Base-by-base conservation (phyloP, 2,797 vertebrate species). In the Denticeps clupeoides region DNA sequence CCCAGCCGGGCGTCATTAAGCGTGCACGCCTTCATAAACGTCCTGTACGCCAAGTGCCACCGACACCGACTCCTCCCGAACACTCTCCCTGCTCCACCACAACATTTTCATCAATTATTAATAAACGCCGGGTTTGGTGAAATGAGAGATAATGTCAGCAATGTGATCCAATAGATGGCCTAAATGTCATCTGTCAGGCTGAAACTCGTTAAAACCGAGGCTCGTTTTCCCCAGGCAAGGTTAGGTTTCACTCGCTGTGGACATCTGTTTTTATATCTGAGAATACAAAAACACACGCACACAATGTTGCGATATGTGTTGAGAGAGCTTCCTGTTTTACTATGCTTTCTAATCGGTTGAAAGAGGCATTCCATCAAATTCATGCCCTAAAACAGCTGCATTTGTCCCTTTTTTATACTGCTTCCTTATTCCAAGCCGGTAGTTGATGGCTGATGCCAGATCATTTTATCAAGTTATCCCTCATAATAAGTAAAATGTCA, bases 151-250 rank as follows among this genome's bases (percentile, higher is more conserved):
- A 79, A 82, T 80, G 79, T 80, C 79, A 63, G 81, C 78, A 80
- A 84, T 77, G 72, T 73, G 80, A 83, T 82, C 79, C 82, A 84
- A 80, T 81, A 81, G 70, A 65, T 65, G 21, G 62, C 62, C 78
- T 77, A 77, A 82, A 85, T 71, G 80, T 84, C 81, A 83, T 83
- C 79, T 82, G 82, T 81, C 82, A 82, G 76, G 74, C 75, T 81
- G 78, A 86, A 85, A 82, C 78, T 76, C 72, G 74, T 80, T 79
- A 83, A 84, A 83, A 83, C 70, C 74, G 75, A 59, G 72, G 62
- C 75, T 80, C 68, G 53, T 74, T 81, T 82, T 81, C 74, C 78
- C 70, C 53, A 19, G 15, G 58, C 38, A 24, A 71, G 72, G 71
- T 82, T 61, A 56, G 64, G 77, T 85, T 82, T 82, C 79, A 79